These are phyloP conservation scores for Tetrapedia diversipes DNA, from an alignment of 2,888 invertebrate genomes.

Conservation along the genomic window DNA sequence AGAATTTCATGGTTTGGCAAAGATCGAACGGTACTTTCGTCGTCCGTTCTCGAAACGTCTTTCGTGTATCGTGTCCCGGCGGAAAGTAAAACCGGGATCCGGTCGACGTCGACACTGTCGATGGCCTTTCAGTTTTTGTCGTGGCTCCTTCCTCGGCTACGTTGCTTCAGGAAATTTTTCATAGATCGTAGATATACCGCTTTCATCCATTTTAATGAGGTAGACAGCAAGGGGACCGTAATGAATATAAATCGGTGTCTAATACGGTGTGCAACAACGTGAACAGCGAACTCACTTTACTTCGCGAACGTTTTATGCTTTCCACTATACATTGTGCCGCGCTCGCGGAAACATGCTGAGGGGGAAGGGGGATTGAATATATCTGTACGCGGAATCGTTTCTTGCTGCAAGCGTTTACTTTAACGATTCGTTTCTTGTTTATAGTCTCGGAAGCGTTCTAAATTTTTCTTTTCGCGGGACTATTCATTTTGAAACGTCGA, in stretches of 20 bases:
- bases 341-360: neutral
- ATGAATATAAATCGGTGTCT: conserved; percentile 45
- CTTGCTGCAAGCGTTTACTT: too few relatives aligned
- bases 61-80: neutral
- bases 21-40: conserved; percentile 16
- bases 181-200: conserved; percentile 45
- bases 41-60: conserved; percentile 15
- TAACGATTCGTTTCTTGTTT: neutral
- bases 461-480: neutral
- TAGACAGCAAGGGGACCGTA: conserved; percentile 14
- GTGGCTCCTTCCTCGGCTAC: neutral
- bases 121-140: conserved; percentile 25
- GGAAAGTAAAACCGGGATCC: conserved; percentile 14
- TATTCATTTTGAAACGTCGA: too few relatives aligned
- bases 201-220: conserved; percentile 52
- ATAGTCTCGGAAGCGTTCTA: neutral
- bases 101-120: conserved; percentile 18
- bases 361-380: neutral
- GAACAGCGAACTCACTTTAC: conserved; percentile 22
- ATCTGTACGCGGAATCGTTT: neutral
- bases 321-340: neutral
- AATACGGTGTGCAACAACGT: conserved; percentile 29
- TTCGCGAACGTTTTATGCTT: neutral
- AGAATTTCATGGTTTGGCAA: conserved; percentile 5
- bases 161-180: conserved; percentile 33